phyloP scores from a whole-genome alignment of 2,113 vertebrate species.

The Apaloderma vittatum region DNA sequence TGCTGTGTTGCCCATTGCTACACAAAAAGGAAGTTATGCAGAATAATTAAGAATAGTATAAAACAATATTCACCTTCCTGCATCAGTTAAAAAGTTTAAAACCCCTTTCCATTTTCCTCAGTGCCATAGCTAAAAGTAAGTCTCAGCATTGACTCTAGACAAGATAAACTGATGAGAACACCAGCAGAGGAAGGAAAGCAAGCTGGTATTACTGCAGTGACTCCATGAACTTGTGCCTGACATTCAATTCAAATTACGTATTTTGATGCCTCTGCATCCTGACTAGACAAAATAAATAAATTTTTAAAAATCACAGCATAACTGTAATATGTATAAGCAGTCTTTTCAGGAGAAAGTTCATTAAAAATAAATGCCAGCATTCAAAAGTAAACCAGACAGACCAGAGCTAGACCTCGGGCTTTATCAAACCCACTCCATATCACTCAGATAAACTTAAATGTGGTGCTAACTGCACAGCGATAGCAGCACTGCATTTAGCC shows the following conservation, averaged over 20 bases:
- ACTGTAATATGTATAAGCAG: not conserved
- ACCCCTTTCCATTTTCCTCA: not conserved
- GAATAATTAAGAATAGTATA: not conserved
- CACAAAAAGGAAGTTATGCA: not conserved
- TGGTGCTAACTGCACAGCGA: not conserved
- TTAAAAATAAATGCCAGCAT: not conserved
- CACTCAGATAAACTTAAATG: not conserved
- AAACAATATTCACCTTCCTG: not conserved
- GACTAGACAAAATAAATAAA: not conserved
- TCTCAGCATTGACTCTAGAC: not conserved
- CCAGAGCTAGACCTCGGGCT: not conserved
- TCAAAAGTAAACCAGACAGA: not conserved
- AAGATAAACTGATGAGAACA: not conserved
- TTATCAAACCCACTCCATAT: not conserved
- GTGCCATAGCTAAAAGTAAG: not conserved
- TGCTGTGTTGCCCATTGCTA: not conserved
- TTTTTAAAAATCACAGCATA: not conserved
- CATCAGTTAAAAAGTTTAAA: not conserved
- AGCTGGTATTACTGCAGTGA: not conserved
- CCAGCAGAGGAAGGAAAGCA: not conserved
- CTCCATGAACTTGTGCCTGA: not conserved
- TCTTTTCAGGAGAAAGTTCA: not conserved
- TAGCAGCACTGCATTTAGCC: not conserved
- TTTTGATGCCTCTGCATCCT: not conserved
- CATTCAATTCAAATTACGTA: not conserved